Evolutionary conservation across 23 tunicate genomes (phyloP).

Genomic region (Oikopleura albicans): DNA sequence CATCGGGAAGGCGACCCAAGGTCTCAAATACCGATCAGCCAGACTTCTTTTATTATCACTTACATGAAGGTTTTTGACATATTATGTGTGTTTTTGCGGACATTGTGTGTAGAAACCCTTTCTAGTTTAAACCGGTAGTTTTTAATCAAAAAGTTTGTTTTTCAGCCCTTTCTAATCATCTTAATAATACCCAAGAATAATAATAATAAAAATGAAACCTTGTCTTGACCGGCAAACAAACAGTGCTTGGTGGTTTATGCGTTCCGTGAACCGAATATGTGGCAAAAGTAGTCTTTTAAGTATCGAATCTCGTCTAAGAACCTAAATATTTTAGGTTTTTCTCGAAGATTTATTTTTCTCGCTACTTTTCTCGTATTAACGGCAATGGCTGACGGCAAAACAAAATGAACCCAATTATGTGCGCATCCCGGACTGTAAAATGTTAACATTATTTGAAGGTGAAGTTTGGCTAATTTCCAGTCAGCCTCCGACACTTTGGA

Average conservation of each 20-base stretch:
- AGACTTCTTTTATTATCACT: neutral
- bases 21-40: neutral
- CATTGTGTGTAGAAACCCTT: too few species aligned
- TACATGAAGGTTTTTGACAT: too few species aligned
- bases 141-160: too few species aligned
- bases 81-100: too few species aligned
- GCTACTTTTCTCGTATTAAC: neutral
- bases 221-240: neutral
- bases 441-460: neutral
- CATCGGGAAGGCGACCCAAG: slow-evolving; percentile 14
- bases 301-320: neutral
- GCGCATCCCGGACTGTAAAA: neutral
- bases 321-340: neutral
- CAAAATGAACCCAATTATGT: neutral
- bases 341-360: neutral
- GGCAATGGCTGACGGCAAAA: neutral
- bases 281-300: neutral
- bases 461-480: neutral
- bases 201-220: too few species aligned
- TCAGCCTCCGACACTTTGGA: neutral
- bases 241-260: neutral
- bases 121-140: too few species aligned
- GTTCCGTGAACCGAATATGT: neutral
- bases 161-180: too few species aligned
- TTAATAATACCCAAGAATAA: too few species aligned